Evolutionary conservation across 2,888 invertebrate species (phyloP).

Genomic region (Diploptera punctata): DNA sequence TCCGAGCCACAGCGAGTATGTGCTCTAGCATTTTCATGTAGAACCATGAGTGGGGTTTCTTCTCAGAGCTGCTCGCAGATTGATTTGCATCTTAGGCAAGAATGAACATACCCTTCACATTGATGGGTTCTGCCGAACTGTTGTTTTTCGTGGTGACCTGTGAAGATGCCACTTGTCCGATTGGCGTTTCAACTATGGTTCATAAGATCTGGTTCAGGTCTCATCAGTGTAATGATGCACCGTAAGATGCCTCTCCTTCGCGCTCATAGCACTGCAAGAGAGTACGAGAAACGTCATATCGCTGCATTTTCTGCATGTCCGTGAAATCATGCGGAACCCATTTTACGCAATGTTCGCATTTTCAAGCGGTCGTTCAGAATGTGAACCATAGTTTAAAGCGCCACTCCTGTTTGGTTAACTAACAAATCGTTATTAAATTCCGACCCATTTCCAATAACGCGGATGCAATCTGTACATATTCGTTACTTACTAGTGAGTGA

Average conservation of each 20-base stretch:
- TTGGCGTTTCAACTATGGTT: constrained; percentile 15
- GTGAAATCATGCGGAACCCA: constrained; percentile 23
- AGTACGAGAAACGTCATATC: background rate
- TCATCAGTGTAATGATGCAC: constrained; percentile 22
- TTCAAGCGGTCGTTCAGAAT: constrained; percentile 9
- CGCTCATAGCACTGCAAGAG: constrained; percentile 16
- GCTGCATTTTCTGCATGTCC: constrained; percentile 13
- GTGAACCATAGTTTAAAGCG: constrained; percentile 7
- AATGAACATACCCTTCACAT: background rate
- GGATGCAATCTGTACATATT: background rate
- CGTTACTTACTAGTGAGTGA: background rate
- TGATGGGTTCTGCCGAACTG: constrained; percentile 1
- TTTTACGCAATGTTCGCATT: background rate
- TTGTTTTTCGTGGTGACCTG: background rate
- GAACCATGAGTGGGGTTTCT: no score
- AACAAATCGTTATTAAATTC: background rate
- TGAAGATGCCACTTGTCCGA: background rate
- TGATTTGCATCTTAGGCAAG: background rate
- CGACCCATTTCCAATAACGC: background rate
- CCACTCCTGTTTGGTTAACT: background rate
- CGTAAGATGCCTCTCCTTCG: constrained; percentile 20
- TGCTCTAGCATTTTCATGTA: no score
- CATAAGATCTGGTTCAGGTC: constrained; percentile 20
- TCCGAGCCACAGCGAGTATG: no score
- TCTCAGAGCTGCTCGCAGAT: no score